Conservation (phyloP, 1,140 invertebrate species). For the Rhynchophorus ferrugineus region DNA sequence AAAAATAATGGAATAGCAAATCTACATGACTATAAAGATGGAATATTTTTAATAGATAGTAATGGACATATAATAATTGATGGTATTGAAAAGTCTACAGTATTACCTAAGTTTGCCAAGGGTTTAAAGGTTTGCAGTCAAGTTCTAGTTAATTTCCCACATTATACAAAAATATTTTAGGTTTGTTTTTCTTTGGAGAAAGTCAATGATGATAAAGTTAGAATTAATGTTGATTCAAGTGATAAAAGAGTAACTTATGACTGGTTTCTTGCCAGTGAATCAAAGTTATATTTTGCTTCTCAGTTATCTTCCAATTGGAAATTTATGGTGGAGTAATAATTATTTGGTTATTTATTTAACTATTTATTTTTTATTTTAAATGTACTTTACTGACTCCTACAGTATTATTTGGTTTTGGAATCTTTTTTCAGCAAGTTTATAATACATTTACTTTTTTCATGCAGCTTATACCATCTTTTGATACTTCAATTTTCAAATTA, state of each 20-base stretch:
- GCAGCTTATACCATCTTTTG: too few species aligned
- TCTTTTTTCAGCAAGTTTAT: too few species aligned
- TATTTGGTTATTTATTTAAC: too few species aligned
- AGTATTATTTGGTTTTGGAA: too few species aligned
- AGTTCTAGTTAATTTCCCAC: not conserved
- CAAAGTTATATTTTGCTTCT: slow-evolving; percentile 26
- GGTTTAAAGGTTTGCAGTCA: slow-evolving; percentile 28
- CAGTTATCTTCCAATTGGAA: slow-evolving; percentile 29
- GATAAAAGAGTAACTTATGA: slow-evolving; percentile 34
- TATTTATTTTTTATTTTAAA: too few species aligned
- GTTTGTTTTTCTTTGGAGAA: slow-evolving; percentile 30
- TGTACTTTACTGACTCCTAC: too few species aligned
- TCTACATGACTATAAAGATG: slow-evolving; percentile 5
- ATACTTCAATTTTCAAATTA: too few species aligned
- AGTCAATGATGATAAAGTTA: slow-evolving; percentile 23
- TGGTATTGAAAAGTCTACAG: slow-evolving; percentile 31
- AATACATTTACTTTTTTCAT: too few species aligned
- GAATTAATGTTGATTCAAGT: slow-evolving; percentile 30
- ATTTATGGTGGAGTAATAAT: slow-evolving; percentile 32
- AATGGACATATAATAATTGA: slow-evolving; percentile 29
- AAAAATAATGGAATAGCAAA: slow-evolving; percentile 9
- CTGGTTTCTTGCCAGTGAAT: slow-evolving; percentile 20
- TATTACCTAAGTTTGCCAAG: slow-evolving; percentile 26
- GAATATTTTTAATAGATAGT: slow-evolving; percentile 25
- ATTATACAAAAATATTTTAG: slow-evolving; percentile 23